Evolutionary conservation across 2,113 vertebrate species (phyloP), one percentile per base, ranked within the genome.

Genomic region (Hippolais icterina): DNA sequence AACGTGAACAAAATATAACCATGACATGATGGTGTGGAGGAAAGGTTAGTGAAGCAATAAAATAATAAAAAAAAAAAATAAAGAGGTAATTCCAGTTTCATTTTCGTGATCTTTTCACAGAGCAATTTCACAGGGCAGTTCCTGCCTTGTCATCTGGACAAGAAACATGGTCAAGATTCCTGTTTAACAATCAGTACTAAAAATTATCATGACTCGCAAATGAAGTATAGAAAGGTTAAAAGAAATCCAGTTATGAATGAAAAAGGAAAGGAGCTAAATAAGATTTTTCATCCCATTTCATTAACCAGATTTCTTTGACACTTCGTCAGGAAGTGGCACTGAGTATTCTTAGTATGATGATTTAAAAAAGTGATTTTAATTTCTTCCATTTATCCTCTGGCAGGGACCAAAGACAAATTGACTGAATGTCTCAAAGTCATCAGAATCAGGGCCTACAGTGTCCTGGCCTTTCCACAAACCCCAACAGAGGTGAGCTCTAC

Each of bases 291-390:
- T 27, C 10, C 35, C 5, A 63, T 70, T 53, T 89, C 5, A 70
- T 70, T 46, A 78, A 11, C 29, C 80, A 63, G 28, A n/a, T 33
- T 78, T 75, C 39, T 23, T 63, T 29, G 8, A 57, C 24, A 44
- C 7, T 63, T 70, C n/a, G 42, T 69, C 31, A 64, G 52, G 29
- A 87, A 64, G 29, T n/a, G 54, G 29, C 27, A 60, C 33, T 50
- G 24, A 81, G 5, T 44, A 53, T 74, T 63, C 59, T 83, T 50
- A 57, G 33, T 33, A 21, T 1, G 0, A 42, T 57, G 10, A 70
- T 65, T 46, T 8, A 0, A 28, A 70, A 52, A 59, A 31, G 3
- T 46, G 0, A 41, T 71, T 25, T 23, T 12, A 5, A 54, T 85
- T 88, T 76, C 69, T 3, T 71, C 31, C 22, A 41, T 46, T 65